phyloP scores from a whole-genome alignment of 2,888 invertebrate genomes.

The Scaptomyza cyrtandrae region DNA sequence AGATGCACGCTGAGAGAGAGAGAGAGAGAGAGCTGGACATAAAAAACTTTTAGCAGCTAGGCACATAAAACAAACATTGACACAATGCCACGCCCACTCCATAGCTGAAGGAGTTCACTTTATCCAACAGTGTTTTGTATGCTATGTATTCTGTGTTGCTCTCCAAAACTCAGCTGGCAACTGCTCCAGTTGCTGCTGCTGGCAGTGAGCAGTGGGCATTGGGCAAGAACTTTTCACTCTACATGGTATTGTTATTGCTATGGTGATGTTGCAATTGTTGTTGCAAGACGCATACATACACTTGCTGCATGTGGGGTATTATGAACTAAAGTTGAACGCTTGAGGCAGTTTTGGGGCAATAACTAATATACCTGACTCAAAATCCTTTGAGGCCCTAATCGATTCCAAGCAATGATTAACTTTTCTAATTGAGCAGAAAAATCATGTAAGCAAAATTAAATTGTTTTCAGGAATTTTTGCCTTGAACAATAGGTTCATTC shows the following conservation, averaged over 20 bases:
- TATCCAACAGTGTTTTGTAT: slow-evolving; percentile 50
- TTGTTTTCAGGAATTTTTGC: background rate
- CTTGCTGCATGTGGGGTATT: background rate
- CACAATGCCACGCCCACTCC: slow-evolving; percentile 71
- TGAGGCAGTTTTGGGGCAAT: background rate
- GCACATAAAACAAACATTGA: slow-evolving; percentile 83
- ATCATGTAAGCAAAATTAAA: background rate
- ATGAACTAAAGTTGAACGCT: background rate
- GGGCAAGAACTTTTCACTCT: slow-evolving; percentile 59
- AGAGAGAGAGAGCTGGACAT: slow-evolving; percentile 7
- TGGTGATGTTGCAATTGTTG: slow-evolving; percentile 52
- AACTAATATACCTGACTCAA: background rate
- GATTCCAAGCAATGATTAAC: background rate
- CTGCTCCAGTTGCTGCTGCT: slow-evolving; percentile 39
- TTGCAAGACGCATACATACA: slow-evolving; percentile 13
- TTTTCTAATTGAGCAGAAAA: background rate
- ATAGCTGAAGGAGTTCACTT: slow-evolving; percentile 42
- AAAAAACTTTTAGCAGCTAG: slow-evolving; percentile 55
- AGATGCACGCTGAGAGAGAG: background rate
- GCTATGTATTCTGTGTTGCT: slow-evolving; percentile 20
- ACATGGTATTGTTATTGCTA: slow-evolving; percentile 70
- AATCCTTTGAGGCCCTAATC: background rate
- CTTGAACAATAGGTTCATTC: background rate
- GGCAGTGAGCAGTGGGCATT: slow-evolving; percentile 14
- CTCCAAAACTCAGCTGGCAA: slow-evolving; percentile 70